phyloP scores from a whole-genome alignment of 2,888 invertebrate genomes.

The Muscina levida region DNA sequence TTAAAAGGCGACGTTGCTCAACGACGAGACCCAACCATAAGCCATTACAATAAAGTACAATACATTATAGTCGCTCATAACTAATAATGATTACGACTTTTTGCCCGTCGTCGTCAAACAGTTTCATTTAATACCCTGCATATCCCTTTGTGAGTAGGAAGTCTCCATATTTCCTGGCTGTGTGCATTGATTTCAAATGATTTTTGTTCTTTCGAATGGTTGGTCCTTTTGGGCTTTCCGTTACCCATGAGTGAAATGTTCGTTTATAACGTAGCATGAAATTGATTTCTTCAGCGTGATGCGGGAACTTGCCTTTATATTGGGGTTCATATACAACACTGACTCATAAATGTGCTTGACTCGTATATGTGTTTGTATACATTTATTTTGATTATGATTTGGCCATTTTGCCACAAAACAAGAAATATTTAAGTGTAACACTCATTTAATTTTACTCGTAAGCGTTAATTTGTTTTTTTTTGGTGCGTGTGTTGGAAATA shows the following conservation, averaged over 20 bases:
- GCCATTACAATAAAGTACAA: constrained; percentile 37
- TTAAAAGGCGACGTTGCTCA: background rate
- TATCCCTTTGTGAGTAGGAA: constrained; percentile 2
- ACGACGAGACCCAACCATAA: no score
- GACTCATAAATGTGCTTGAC: no score
- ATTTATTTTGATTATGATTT: background rate
- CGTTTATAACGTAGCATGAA: constrained; percentile 53
- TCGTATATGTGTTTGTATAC: no score
- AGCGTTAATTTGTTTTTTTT: background rate
- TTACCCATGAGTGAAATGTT: constrained; percentile 37
- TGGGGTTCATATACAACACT: no score
- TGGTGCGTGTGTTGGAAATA: constrained; percentile 38
- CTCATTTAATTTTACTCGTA: constrained; percentile 50
- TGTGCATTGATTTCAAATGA: background rate
- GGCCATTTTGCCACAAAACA: background rate
- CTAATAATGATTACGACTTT: constrained; percentile 50
- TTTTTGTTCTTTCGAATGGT: background rate
- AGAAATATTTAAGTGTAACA: constrained; percentile 25
- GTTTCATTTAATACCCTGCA: constrained; percentile 42
- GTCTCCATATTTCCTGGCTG: no score
- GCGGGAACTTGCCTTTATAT: no score
- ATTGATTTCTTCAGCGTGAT: constrained; percentile 33
- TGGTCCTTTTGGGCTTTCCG: background rate
- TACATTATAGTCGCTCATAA: constrained; percentile 40
- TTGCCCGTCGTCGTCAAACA: constrained; percentile 16